Evolutionary conservation across 2,113 vertebrate species (phyloP), one percentile per base, ranked within the genome.

Genomic region (Peromyscus californicus): DNA sequence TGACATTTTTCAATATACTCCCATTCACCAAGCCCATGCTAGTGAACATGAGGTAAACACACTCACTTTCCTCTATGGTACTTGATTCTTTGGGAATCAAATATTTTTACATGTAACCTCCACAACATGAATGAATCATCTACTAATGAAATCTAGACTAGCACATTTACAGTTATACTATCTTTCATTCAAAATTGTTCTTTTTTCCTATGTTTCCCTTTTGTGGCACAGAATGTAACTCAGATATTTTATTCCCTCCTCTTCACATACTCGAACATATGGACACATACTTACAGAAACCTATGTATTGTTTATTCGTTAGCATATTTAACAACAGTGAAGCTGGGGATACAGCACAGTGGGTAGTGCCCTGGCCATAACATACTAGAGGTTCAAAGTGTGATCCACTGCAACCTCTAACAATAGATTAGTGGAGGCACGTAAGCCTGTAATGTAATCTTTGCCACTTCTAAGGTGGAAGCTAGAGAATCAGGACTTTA

Each of bases 41-140:
- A 98, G 97, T 97, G 95, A 90, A 97, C 94, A 48, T 29, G 13
- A 63, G 97, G 91, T 92, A 98, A 98, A 98, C 88, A 98, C 39
- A 98, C 93, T 48, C 90, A 65, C 61, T 51, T 75, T 96, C 29
- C 19, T 91, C 42, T 69, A 72, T 2, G 33, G 45, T 51, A 90
- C 63, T 95, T 96, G 93, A 98, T n/a, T 39, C 72, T 98, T 54
- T 61, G 98, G 92, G 79, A 85, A 97, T 85, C 95, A 97, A 98
- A 97, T 96, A 97, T 97, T 98, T 98, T 96, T 97, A 97, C 96
- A 96, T 92, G 98, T 96, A 80, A 98, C 98, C 86, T 96, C 91
- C 90, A 98, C 80, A 98, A 98, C 97, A 97, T 91, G 96, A 96
- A 95, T 96, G 70, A 72, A 22, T 39, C 94, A 96, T 89, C 95